phyloP scores from a whole-genome alignment of 2,797 vertebrate species.

The Brotogeris chrysoptera region DNA sequence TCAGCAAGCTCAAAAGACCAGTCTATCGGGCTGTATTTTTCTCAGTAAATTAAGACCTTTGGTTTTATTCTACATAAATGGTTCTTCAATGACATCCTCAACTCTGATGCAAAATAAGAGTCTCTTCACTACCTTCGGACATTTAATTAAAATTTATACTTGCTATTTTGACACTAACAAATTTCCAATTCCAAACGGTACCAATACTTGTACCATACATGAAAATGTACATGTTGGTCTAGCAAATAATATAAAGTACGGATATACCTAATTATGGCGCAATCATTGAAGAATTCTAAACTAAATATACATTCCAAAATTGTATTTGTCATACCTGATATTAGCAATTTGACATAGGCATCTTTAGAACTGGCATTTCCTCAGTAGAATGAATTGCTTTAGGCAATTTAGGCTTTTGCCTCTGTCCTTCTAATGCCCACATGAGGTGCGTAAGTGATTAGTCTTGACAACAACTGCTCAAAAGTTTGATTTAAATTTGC shows the following conservation, averaged over 20 bases:
- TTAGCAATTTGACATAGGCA: background rate
- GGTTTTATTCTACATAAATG: background rate
- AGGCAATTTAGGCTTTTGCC: background rate
- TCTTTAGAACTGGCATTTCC: background rate
- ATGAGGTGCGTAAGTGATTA: accelerated
- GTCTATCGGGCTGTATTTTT: background rate
- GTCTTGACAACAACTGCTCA: background rate
- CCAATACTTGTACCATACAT: accelerated
- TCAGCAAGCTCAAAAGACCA: background rate
- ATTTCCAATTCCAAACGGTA: background rate
- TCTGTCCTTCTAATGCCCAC: background rate
- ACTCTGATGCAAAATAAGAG: background rate
- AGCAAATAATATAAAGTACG: background rate
- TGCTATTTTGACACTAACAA: background rate
- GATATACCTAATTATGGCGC: background rate
- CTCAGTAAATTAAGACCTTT: background rate
- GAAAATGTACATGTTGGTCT: background rate
- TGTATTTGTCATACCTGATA: background rate
- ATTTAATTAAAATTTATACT: background rate
- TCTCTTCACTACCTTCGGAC: background rate
- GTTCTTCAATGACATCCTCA: background rate
- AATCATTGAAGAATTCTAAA: background rate
- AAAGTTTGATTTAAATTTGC: background rate
- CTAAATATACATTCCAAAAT: background rate
- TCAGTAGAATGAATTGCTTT: background rate